Conservation (phyloP, 37 sponge, comb jelly and placozoan genomes). For the Corticium candelabrum region DNA sequence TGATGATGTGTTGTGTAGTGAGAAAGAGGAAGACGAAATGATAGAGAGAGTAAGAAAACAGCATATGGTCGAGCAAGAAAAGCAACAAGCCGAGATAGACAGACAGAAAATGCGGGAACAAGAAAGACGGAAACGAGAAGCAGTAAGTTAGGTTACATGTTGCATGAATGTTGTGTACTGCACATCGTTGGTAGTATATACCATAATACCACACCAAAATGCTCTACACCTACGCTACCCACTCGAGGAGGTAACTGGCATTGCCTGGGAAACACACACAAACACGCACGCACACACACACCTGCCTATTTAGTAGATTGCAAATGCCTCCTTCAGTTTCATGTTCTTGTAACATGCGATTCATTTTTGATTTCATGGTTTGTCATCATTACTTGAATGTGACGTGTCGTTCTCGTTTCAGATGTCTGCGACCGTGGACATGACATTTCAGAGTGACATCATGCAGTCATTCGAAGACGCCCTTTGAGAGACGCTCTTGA, state of each 20-base stretch:
- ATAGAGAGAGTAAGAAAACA: background rate
- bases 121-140: constrained; percentile 1
- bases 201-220: too few species aligned
- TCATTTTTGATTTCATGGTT: too few species aligned
- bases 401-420: background rate
- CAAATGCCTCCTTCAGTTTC: background rate
- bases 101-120: constrained; percentile 8
- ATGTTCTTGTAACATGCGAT: too few species aligned
- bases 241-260: too few species aligned
- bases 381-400: too few species aligned
- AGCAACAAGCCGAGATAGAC: background rate
- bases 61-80: background rate
- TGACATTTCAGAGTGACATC: constrained; percentile 58
- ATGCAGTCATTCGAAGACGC: constrained; percentile 52
- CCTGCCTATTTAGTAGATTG: too few species aligned
- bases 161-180: too few species aligned
- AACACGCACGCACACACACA: too few species aligned
- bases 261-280: background rate
- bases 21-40: background rate
- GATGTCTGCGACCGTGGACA: constrained; percentile 48
- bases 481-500: background rate
- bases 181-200: too few species aligned
- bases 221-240: too few species aligned
- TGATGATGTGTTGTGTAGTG: background rate
- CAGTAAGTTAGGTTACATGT: too few species aligned